Conservation (phyloP, 2,113 vertebrate genomes). For the Ceyx melanurus region DNA sequence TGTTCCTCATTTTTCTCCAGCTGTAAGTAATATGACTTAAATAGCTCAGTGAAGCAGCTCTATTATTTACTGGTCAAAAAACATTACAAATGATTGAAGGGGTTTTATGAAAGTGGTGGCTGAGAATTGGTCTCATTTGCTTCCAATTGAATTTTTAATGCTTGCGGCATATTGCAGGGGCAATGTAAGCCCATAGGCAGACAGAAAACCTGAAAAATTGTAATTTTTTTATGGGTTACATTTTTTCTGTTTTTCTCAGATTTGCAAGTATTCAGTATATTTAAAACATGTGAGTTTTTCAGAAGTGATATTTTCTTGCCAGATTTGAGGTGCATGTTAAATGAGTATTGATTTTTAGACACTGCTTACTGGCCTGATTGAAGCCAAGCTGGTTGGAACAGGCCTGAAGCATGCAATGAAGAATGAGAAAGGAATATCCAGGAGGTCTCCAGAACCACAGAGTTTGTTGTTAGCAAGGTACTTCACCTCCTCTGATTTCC, state of each 20-base stretch:
- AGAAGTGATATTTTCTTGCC: neutral
- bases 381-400: neutral
- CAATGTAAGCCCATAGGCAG: neutral
- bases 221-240: neutral
- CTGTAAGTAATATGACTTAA: conserved; percentile 72
- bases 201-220: neutral
- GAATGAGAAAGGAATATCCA: neutral
- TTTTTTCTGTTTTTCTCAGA: neutral
- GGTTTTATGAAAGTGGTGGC: conserved; percentile 62
- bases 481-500: neutral
- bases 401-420: neutral
- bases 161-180: conserved; percentile 33
- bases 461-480: neutral
- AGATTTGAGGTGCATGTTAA: neutral
- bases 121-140: conserved; percentile 66
- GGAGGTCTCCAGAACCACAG: neutral
- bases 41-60: conserved; percentile 51
- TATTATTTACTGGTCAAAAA: conserved; percentile 71
- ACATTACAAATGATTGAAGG: conserved; percentile 60
- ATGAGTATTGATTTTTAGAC: neutral
- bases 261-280: neutral
- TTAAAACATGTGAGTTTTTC: neutral
- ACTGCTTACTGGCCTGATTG: neutral
- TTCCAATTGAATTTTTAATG: conserved; percentile 59
- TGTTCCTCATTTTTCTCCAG: conserved; percentile 63